A percentile compares a stretch with the other conserved stretches of the same genome.
phyloP scores from a whole-genome alignment of 2,888 invertebrate species.

The Glaucopsyche alexis region DNA sequence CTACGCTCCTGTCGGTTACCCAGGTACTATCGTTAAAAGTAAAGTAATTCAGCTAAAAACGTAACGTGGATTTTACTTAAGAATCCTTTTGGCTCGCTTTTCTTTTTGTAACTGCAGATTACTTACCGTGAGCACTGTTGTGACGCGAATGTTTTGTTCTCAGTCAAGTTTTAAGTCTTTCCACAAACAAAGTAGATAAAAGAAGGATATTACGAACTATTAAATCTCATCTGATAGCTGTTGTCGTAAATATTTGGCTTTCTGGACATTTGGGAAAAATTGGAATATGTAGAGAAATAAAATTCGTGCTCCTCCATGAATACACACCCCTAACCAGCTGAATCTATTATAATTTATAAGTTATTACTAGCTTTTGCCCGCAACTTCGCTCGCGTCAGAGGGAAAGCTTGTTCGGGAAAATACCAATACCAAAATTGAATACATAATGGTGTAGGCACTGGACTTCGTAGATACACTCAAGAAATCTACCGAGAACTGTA shows the following conservation, averaged over 20 bases:
- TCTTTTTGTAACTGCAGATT: neutral
- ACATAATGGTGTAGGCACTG: too few relatives aligned
- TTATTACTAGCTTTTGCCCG: too few relatives aligned
- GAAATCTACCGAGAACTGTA: too few relatives aligned
- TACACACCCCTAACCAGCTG: too few relatives aligned
- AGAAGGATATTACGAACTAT: neutral
- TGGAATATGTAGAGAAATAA: neutral
- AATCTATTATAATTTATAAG: too few relatives aligned
- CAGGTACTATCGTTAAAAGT: too few relatives aligned
- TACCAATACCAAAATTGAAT: too few relatives aligned
- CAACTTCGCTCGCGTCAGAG: too few relatives aligned
- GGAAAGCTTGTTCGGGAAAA: too few relatives aligned
- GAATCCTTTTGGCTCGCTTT: constrained; percentile 4
- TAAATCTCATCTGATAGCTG: neutral
- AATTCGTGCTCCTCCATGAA: too few relatives aligned
- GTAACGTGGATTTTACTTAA: neutral
- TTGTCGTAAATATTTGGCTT: neutral
- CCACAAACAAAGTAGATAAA: neutral
- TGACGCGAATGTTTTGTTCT: neutral
- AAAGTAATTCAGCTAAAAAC: neutral
- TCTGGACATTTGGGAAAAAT: neutral
- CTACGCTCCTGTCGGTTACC: too few relatives aligned
- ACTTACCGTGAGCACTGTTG: neutral
- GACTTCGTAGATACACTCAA: too few relatives aligned
- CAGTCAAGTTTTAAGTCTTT: neutral